phyloP scores from a whole-genome alignment of 2,113 vertebrate species.

The Saimiri boliviensis region DNA sequence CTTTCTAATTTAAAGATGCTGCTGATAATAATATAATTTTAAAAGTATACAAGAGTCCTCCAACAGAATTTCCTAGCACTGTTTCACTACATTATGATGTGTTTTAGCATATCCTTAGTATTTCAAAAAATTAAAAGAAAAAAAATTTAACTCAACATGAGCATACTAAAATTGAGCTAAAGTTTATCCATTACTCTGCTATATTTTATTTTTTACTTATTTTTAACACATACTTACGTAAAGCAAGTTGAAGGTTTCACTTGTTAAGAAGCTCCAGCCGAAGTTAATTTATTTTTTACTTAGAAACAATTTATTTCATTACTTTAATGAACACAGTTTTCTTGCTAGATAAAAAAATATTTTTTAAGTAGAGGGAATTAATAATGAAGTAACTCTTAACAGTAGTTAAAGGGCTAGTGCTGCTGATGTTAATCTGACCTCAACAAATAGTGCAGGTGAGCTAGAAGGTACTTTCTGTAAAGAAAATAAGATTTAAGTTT shows the following conservation, averaged over 20 bases:
- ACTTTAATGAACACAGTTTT: not conserved
- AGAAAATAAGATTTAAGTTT: not conserved
- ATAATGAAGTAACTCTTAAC: not conserved
- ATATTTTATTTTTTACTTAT: slow-evolving; percentile 23
- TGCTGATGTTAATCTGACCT: not conserved
- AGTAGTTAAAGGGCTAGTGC: not conserved
- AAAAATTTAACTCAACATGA: not conserved
- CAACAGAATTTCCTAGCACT: not conserved
- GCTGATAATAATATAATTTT: not conserved
- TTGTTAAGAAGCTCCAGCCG: not conserved
- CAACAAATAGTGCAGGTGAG: not conserved
- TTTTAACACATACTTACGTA: not conserved
- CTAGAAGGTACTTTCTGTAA: not conserved
- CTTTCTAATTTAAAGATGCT: not conserved
- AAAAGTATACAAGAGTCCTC: not conserved
- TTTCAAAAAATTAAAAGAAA: not conserved
- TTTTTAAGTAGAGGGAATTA: not conserved
- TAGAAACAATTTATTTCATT: not conserved
- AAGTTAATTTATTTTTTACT: slow-evolving; percentile 21
- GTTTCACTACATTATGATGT: not conserved
- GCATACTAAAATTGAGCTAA: not conserved
- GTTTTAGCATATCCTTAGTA: not conserved
- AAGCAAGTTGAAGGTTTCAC: not conserved
- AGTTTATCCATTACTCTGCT: not conserved
- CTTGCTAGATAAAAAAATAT: not conserved